Percentiles rank a stretch among this genome's conserved stretches.
phyloP scores from a whole-genome alignment of 1,140 invertebrate genomes.

The Chironomus tepperi region DNA sequence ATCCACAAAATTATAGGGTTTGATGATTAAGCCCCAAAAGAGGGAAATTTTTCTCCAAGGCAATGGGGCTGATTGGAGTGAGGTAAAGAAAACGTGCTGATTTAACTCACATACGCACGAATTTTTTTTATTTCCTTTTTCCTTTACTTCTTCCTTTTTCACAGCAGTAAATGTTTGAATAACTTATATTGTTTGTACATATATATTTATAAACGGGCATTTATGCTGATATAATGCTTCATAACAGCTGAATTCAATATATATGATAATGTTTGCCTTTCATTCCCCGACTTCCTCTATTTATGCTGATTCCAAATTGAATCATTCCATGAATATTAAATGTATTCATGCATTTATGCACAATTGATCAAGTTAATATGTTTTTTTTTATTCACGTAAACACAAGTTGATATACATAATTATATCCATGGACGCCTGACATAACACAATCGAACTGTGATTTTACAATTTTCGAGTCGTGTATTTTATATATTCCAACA shows the following conservation, averaged over 20 bases:
- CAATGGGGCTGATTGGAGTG: too few relatives aligned
- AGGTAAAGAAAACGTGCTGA: background rate
- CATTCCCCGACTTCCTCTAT: background rate
- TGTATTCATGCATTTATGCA: background rate
- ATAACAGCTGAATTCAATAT: slow-evolving; percentile 14
- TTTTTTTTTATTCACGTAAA: background rate
- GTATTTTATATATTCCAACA: too few relatives aligned
- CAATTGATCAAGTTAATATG: background rate
- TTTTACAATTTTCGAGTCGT: too few relatives aligned
- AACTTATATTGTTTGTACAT: background rate
- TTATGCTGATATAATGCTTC: background rate
- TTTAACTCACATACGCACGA: background rate
- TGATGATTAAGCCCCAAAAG: background rate
- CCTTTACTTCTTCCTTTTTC: too few relatives aligned
- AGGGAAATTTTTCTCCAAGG: background rate
- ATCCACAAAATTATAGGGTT: background rate
- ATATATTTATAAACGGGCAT: background rate
- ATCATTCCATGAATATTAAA: background rate
- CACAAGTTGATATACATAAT: too few relatives aligned
- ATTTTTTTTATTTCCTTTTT: background rate
- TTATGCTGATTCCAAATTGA: background rate
- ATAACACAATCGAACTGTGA: too few relatives aligned
- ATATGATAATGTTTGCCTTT: slow-evolving; percentile 2
- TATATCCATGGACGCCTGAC: too few relatives aligned
- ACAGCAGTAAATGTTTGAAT: background rate